These are phyloP conservation scores for Oligia fasciuncula DNA, from an alignment of 2,888 invertebrate species.

Conservation along the genomic window DNA sequence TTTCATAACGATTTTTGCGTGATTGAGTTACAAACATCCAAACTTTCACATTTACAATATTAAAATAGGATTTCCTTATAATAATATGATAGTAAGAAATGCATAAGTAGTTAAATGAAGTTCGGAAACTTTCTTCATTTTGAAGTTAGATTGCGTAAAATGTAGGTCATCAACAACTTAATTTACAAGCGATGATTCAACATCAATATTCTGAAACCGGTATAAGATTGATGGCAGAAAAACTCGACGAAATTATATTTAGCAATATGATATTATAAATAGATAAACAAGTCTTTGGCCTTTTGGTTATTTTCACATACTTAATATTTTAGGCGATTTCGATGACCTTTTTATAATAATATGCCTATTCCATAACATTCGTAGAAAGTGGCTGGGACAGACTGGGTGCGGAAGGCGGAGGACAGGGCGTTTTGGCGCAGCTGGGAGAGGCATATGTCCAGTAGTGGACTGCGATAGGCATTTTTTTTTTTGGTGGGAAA, in stretches of 20 bases:
- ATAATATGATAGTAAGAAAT: neutral
- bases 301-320: no score
- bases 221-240: conserved; percentile 13
- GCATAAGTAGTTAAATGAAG: neutral
- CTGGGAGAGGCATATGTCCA: no score
- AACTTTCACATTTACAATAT: neutral
- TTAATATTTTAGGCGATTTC: neutral
- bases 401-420: neutral
- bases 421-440: neutral
- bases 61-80: neutral
- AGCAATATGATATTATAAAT: neutral
- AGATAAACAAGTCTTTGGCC: neutral
- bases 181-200: conserved; percentile 8
- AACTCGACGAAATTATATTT: neutral
- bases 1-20: neutral
- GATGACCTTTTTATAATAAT: neutral
- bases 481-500: no score
- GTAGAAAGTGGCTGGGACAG: neutral
- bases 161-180: conserved; percentile 12
- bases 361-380: neutral
- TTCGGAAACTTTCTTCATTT: neutral
- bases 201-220: conserved; percentile 13
- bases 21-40: neutral
- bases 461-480: no score
- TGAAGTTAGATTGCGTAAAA: conserved; percentile 10